A percentile compares a stretch with the other conserved stretches of the same genome.
These are phyloP conservation scores for Dorcus hopei DNA, from an alignment of 2,888 invertebrate genomes.

Conservation along the genomic window DNA sequence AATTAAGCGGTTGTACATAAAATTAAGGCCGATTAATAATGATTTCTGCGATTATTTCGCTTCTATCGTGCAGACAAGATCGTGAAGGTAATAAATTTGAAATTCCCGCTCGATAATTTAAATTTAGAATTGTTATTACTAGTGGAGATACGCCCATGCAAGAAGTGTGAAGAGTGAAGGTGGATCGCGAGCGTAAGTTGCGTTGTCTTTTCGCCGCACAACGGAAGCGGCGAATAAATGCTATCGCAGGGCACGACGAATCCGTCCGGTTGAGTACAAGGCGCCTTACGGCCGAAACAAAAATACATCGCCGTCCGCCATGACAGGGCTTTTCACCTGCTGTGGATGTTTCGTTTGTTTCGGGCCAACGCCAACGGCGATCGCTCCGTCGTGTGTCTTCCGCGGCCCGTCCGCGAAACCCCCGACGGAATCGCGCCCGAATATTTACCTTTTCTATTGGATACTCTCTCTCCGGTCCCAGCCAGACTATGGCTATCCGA, in stretches of 20 bases:
- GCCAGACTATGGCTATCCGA: slow-evolving; percentile 41
- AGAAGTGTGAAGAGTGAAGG: not conserved
- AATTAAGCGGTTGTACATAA: no score
- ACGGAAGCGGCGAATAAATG: not conserved
- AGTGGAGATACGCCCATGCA: slow-evolving; percentile 27
- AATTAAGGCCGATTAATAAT: no score
- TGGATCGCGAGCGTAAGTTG: not conserved
- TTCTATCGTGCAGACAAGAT: no score
- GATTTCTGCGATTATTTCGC: no score
- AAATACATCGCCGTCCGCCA: slow-evolving; percentile 46
- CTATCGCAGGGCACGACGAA: not conserved
- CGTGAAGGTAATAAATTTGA: slow-evolving; percentile 9
- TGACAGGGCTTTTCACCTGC: slow-evolving; percentile 39
- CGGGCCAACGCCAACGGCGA: not conserved
- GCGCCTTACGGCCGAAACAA: slow-evolving; percentile 21
- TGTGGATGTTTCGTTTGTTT: slow-evolving; percentile 10
- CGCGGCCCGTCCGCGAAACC: not conserved
- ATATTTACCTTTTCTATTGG: slow-evolving; percentile 36
- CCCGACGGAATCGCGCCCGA: not conserved
- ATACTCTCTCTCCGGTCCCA: slow-evolving; percentile 32
- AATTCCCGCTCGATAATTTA: slow-evolving; percentile 33
- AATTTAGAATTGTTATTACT: slow-evolving; percentile 35
- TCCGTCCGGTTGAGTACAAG: not conserved
- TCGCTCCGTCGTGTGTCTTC: not conserved
- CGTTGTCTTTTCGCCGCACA: not conserved